phyloP scores from a whole-genome alignment of 2,888 invertebrate species.

The Watsonalla cultraria region DNA sequence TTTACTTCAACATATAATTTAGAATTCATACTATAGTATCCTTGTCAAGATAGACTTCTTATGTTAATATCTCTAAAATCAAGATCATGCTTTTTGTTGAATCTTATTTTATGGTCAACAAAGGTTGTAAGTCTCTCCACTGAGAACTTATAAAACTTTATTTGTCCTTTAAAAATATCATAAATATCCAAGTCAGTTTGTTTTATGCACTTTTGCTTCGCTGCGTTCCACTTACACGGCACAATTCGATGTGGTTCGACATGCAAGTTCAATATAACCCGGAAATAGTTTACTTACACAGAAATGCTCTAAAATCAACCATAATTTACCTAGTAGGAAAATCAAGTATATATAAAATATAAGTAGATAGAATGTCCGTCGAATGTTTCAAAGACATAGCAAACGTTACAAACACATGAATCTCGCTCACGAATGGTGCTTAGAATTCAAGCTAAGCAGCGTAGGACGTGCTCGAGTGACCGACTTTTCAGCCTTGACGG shows the following conservation, averaged over 20 bases:
- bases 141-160: background rate
- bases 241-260: too few relatives aligned
- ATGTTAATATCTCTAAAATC: too few relatives aligned
- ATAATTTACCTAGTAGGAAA: too few relatives aligned
- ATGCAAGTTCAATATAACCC: background rate
- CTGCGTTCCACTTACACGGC: too few relatives aligned
- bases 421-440: conserved; percentile 28
- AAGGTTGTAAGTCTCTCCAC: background rate
- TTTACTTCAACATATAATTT: too few relatives aligned
- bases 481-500: conserved; percentile 30
- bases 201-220: too few relatives aligned
- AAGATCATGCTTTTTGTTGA: background rate
- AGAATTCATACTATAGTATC: too few relatives aligned
- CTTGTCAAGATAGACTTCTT: too few relatives aligned
- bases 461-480: conserved; percentile 40
- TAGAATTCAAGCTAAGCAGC: conserved; percentile 30
- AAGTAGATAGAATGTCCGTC: conserved; percentile 11
- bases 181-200: too few relatives aligned
- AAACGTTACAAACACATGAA: conserved; percentile 27
- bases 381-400: conserved; percentile 1
- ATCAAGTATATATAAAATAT: background rate
- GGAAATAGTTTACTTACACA: background rate
- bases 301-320: background rate
- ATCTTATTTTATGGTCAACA: background rate
- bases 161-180: too few relatives aligned